These are phyloP conservation scores for Chlorodrepanis virens DNA, from an alignment of 2,113 vertebrate genomes.

Conservation along the genomic window DNA sequence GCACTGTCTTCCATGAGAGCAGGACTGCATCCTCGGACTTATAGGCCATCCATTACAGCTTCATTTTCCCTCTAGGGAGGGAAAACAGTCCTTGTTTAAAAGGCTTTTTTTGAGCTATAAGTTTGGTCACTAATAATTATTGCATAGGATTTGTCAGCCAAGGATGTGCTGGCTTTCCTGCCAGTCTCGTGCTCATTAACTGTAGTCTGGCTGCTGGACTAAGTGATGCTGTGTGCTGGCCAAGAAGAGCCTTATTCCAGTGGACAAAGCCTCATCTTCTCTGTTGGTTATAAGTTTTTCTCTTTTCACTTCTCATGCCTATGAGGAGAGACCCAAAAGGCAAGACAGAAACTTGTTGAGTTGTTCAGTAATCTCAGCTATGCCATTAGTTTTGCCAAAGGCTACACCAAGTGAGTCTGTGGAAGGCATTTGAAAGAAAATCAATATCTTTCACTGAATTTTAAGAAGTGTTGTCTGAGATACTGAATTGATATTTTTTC, in stretches of 20 bases:
- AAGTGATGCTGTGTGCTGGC: background rate
- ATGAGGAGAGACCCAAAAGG: background rate
- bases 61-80: rapidly evolving
- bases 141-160: background rate
- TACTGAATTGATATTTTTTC: background rate
- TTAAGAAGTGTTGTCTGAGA: background rate
- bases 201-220: background rate
- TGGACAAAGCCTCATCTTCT: background rate
- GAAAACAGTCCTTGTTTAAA: background rate
- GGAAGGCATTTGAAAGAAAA: background rate
- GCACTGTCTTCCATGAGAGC: background rate
- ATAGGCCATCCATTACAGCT: background rate
- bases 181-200: rapidly evolving
- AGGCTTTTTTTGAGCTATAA: background rate
- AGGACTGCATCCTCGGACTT: background rate
- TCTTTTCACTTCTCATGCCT: background rate
- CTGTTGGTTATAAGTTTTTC: background rate
- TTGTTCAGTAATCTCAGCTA: background rate
- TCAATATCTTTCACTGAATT: background rate
- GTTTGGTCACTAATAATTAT: background rate
- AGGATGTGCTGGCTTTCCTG: background rate
- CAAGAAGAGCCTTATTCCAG: background rate
- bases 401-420: background rate
- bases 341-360: background rate
- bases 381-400: background rate